Evolutionary conservation across 2,888 invertebrate genomes (phyloP).

Genomic region (Patella ulyssiponensis): DNA sequence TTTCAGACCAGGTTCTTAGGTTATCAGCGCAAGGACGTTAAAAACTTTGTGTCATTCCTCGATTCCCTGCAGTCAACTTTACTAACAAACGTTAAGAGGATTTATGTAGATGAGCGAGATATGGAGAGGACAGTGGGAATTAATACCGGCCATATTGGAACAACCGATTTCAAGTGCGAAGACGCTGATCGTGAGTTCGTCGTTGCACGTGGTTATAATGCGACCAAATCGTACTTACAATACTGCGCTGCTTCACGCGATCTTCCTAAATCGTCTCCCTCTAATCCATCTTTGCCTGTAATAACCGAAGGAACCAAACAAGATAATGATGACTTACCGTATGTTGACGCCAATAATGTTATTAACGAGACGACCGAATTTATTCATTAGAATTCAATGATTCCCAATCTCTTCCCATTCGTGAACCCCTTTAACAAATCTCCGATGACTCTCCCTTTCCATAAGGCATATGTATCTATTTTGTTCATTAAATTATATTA

Average conservation of each 20-base stretch:
- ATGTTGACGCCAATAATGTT: too few relatives aligned
- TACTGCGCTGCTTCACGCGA: not conserved
- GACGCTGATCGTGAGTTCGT: slow-evolving; percentile 62
- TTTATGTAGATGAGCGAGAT: slow-evolving; percentile 50
- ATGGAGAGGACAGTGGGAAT: slow-evolving; percentile 61
- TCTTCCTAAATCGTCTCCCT: too few relatives aligned
- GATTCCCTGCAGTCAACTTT: slow-evolving; percentile 59
- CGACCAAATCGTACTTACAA: slow-evolving; percentile 10
- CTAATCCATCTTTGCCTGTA: too few relatives aligned
- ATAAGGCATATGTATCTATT: too few relatives aligned
- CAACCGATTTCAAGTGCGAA: slow-evolving; percentile 64
- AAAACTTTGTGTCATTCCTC: slow-evolving; percentile 55
- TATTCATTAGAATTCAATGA: too few relatives aligned
- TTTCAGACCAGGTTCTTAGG: slow-evolving; percentile 63
- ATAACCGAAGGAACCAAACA: too few relatives aligned
- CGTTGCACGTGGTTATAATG: slow-evolving; percentile 41
- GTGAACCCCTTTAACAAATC: too few relatives aligned
- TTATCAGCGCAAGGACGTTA: slow-evolving; percentile 58
- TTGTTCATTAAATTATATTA: too few relatives aligned
- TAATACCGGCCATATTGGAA: slow-evolving; percentile 67
- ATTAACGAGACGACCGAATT: too few relatives aligned
- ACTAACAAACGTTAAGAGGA: slow-evolving; percentile 59
- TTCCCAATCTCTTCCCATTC: too few relatives aligned
- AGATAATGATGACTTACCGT: too few relatives aligned
- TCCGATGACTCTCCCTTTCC: too few relatives aligned